Base-by-base conservation (phyloP, 2,888 invertebrate species). In the Dryobota labecula region DNA sequence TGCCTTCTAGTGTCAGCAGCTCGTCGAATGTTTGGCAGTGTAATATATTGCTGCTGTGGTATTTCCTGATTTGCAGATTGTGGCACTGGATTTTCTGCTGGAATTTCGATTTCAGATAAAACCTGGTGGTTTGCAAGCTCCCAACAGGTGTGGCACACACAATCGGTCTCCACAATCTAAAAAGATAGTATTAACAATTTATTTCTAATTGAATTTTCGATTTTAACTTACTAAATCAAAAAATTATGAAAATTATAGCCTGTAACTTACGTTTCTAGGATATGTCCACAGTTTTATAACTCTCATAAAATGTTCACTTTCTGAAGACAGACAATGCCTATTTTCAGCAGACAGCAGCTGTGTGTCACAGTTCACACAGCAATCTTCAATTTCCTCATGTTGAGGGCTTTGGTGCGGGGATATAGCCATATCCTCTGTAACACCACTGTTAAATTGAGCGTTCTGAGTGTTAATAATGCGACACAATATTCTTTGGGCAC, bases 21-120 rank as follows among this genome's bases (percentile, higher is more conserved):
- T 66, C 66, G 47, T 58, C 66, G 2, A 60, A 58, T 67, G 67
- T 58, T 67, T 47, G 67, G 60, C 60, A 67, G 66, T 49, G 58
- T 58, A 58, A 67, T 49, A 9, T 67, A 65, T 66, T 58, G 49
- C 36, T 66, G 66, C 36, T 58, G 66, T 58, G 47, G 57, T 49
- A 58, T 47, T 65, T 63, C 63, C 53, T 43, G 43, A 33, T 65
- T 30, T 57, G 38, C 57, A n/a, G 47, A 57, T 57, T 47, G 66
- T 38, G 49, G 57, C 27, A 56, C 36, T 36, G 47, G 45, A 66
- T 20, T 66, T 38, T 66, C 56, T 66, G 36, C 57, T 36, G 36
- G 45, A 66, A n/a, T n/a, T n/a, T n/a, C n/a, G n/a, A 41, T 41
- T 41, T 41, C 38, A 41, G 38, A 41, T 41, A 41, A 13, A 41